Percentiles rank a stretch among this genome's conserved stretches.
phyloP scores from a whole-genome alignment of 2,888 invertebrate genomes.

The Drosophila sordidula region DNA sequence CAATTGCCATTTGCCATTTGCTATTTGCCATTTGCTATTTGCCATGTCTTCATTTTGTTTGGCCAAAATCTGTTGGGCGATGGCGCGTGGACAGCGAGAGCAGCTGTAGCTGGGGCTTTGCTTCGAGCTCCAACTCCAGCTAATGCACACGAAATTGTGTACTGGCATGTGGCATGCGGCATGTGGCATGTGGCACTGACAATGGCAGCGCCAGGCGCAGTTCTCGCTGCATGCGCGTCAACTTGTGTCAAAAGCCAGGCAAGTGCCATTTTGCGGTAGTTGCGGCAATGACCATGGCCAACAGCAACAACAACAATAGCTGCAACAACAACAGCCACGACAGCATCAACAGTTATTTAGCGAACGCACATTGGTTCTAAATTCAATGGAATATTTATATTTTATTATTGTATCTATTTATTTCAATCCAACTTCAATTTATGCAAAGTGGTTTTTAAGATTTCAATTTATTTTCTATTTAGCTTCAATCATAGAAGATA shows the following conservation, averaged over 20 bases:
- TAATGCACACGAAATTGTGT: constrained; percentile 52
- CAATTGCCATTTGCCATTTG: constrained; percentile 32
- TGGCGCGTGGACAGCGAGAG: constrained; percentile 50
- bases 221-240: constrained; percentile 46
- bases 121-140: constrained; percentile 15
- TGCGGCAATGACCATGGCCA: constrained; percentile 63
- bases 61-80: constrained; percentile 67
- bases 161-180: constrained; percentile 51
- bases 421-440: too few species aligned
- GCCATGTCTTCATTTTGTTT: constrained; percentile 66
- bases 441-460: background rate
- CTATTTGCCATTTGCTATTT: constrained; percentile 28
- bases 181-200: constrained; percentile 55
- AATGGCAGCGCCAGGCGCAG: constrained; percentile 31
- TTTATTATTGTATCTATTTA: background rate
- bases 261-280: constrained; percentile 75
- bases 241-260: constrained; percentile 73
- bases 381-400: background rate
- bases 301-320: constrained; percentile 30
- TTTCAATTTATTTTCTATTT: background rate
- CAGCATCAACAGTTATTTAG: constrained; percentile 59
- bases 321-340: constrained; percentile 15
- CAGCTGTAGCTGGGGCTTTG: constrained; percentile 16
- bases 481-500: too few species aligned
- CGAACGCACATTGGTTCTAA: constrained; percentile 29